Percentiles rank a stretch among this genome's conserved stretches.
Evolutionary conservation across 2,888 invertebrate species (phyloP).

Genomic region (Cloeon dipterum): DNA sequence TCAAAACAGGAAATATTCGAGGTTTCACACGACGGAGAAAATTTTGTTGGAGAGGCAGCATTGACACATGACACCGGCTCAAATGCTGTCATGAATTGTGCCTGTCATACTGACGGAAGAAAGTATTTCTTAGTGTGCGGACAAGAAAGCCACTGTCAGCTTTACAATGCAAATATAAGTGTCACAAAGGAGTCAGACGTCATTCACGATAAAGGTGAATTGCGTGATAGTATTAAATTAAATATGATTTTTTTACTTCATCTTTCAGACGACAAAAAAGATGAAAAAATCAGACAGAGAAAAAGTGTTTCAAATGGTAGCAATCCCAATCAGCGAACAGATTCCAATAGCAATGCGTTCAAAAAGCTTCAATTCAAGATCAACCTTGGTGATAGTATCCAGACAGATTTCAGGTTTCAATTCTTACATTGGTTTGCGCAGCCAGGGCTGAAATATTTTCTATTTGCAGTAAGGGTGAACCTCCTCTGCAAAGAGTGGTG

Average conservation of each 20-base stretch:
- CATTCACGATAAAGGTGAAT: neutral
- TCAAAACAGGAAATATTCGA: constrained; percentile 84
- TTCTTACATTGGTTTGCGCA: neutral
- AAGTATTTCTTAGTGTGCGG: constrained; percentile 67
- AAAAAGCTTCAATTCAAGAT: constrained; percentile 21
- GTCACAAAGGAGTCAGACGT: constrained; percentile 10
- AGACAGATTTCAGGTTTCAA: constrained; percentile 55
- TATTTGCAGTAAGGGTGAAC: constrained; percentile 33
- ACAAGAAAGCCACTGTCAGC: constrained; percentile 74
- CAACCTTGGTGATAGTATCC: constrained; percentile 53
- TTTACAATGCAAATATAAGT: constrained; percentile 42
- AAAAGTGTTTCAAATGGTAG: no score
- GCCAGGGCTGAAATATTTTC: constrained; percentile 9
- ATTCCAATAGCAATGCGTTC: constrained; percentile 9
- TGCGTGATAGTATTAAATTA: neutral
- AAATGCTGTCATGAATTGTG: constrained; percentile 80
- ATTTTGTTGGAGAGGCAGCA: constrained; percentile 69
- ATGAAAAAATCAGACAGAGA: neutral
- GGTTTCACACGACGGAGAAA: constrained; percentile 58
- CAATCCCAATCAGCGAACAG: constrained; percentile 3
- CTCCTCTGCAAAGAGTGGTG: constrained; percentile 72
- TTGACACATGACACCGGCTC: constrained; percentile 73
- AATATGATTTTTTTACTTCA: neutral
- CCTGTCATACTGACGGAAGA: constrained; percentile 38
- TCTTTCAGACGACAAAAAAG: neutral